A percentile compares a stretch with the other conserved stretches of the same genome.
Evolutionary conservation across 2,888 invertebrate species (phyloP).

Genomic region (Encarsia formosa): DNA sequence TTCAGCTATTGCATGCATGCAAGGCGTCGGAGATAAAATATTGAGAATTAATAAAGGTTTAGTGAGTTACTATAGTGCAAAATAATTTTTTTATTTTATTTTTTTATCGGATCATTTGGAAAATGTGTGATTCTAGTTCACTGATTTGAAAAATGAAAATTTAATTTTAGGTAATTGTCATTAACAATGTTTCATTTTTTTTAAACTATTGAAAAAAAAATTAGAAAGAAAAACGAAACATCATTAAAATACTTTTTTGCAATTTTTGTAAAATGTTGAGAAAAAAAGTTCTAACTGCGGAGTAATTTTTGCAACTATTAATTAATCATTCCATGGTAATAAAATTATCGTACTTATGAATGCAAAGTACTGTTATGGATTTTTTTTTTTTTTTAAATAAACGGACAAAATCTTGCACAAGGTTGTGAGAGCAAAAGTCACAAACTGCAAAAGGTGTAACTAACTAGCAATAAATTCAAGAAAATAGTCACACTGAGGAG

Average conservation of each 20-base stretch:
- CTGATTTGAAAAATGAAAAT: too few species aligned
- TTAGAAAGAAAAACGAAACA: conserved; percentile 1
- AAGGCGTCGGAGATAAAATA: conserved; percentile 38
- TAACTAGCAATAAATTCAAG: conserved; percentile 25
- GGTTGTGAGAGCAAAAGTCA: conserved; percentile 15
- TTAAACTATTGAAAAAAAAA: conserved; percentile 5
- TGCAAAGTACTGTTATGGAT: conserved; percentile 33
- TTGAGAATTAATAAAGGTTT: conserved; percentile 32
- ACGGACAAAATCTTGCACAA: conserved; percentile 18
- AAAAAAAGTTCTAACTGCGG: conserved; percentile 13
- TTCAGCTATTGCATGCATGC: conserved; percentile 38
- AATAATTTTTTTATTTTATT: conserved; percentile 34
- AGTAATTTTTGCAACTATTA: conserved; percentile 28
- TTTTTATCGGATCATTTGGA: not conserved
- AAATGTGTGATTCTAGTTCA: too few species aligned
- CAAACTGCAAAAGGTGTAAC: conserved; percentile 22
- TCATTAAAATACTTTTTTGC: not conserved
- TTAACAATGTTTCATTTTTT: too few species aligned
- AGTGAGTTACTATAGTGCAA: conserved; percentile 49
- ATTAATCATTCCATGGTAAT: conserved; percentile 30
- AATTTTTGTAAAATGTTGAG: conserved; percentile 1
- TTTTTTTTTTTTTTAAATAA: too few species aligned
- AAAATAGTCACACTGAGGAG: too few species aligned
- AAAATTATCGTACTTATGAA: conserved; percentile 33
- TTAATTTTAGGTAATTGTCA: too few species aligned